A percentile compares a stretch with the other conserved stretches of the same genome.
These are phyloP conservation scores for Lochmaea capreae DNA, from an alignment of 2,888 invertebrate genomes.

Conservation along the genomic window DNA sequence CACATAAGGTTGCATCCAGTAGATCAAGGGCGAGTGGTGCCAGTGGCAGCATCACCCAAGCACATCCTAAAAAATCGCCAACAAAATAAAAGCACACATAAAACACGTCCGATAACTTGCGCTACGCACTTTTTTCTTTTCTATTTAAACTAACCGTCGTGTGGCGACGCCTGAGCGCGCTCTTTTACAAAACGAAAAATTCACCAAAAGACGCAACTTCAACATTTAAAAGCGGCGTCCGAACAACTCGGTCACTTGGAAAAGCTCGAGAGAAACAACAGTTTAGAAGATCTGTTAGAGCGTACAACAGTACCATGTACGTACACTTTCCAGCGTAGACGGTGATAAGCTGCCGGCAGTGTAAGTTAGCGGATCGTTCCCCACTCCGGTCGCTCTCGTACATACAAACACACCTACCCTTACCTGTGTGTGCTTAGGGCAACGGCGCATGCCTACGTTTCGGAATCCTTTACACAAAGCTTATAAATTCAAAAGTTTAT, in stretches of 20 bases:
- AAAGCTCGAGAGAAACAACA: constrained; percentile 27
- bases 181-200: constrained; percentile 28
- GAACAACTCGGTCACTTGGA: constrained; percentile 26
- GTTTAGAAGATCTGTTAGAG: constrained; percentile 24
- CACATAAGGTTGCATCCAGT: constrained; percentile 66
- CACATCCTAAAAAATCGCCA: constrained; percentile 61
- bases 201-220: constrained; percentile 30
- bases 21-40: constrained; percentile 66
- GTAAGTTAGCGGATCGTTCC: constrained; percentile 38
- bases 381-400: constrained; percentile 37
- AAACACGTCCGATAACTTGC: constrained; percentile 36
- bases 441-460: constrained; percentile 23
- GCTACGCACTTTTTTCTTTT: constrained; percentile 19
- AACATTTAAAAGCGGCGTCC: constrained; percentile 32
- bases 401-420: constrained; percentile 39
- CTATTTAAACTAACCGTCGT: constrained; percentile 14
- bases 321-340: constrained; percentile 35
- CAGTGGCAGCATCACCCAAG: constrained; percentile 65
- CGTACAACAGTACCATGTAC: constrained; percentile 28
- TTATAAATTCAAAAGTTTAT: constrained; percentile 43
- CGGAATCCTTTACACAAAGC: constrained; percentile 29
- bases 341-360: constrained; percentile 45
- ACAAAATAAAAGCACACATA: constrained; percentile 35
- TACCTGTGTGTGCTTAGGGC: constrained; percentile 34
- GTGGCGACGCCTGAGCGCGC: constrained; percentile 23